Evolutionary conservation across 2,888 invertebrate species (phyloP).

Genomic region (Eledone cirrhosa): DNA sequence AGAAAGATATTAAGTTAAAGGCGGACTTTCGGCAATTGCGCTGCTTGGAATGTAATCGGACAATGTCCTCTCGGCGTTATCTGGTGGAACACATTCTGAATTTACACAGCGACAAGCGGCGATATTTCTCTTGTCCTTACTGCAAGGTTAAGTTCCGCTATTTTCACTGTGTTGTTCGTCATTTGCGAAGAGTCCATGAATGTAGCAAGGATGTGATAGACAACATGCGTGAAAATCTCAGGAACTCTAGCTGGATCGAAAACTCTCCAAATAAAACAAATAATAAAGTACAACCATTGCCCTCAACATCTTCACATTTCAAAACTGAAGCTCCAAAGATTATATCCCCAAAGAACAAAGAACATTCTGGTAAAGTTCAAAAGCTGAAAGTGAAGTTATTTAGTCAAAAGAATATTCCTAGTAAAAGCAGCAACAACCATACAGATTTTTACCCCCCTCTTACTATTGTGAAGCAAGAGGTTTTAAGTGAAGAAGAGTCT

Average conservation of each 20-base stretch:
- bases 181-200: conserved; percentile 57
- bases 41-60: conserved; percentile 70
- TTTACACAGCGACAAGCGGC: conserved; percentile 77
- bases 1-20: background rate
- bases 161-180: conserved; percentile 60
- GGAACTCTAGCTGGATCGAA: conserved; percentile 29
- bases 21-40: conserved; percentile 45
- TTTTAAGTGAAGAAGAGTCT: background rate
- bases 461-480: conserved; percentile 10
- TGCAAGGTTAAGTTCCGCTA: conserved; percentile 76
- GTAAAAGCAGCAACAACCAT: background rate
- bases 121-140: conserved; percentile 81
- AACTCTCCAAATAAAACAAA: conserved; percentile 13
- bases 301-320: background rate
- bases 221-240: conserved; percentile 51
- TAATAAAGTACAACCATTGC: conserved; percentile 1
- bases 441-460: background rate
- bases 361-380: conserved; percentile 10
- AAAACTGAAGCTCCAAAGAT: background rate
- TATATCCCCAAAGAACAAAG: background rate
- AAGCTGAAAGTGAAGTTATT: conserved; percentile 19
- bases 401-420: background rate
- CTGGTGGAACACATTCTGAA: conserved; percentile 79
- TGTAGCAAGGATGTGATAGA: conserved; percentile 55
- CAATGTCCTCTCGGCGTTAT: conserved; percentile 79